Percentiles rank a stretch among this genome's conserved stretches.
Conservation (phyloP, 2,888 invertebrate species). For the Melipona bicolor region DNA sequence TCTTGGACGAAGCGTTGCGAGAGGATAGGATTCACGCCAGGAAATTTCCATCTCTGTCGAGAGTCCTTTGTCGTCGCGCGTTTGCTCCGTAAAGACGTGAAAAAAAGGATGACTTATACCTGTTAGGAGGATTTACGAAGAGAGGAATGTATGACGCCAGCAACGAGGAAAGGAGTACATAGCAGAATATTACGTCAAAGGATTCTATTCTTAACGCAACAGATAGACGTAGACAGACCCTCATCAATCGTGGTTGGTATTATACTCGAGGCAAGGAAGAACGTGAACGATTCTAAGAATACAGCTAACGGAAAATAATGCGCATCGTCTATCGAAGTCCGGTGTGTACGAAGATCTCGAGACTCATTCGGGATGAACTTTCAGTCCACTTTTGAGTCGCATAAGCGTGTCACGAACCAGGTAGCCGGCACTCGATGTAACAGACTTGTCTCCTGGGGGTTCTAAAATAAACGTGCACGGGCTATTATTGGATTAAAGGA, state of each 20-base stretch:
- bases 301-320: background rate
- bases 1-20: background rate
- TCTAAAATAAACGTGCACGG: constrained; percentile 42
- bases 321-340: background rate
- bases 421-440: constrained; percentile 16
- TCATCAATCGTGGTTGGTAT: background rate
- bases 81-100: background rate
- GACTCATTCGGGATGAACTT: constrained; percentile 23
- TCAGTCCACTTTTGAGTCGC: constrained; percentile 34
- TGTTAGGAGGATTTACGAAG: background rate
- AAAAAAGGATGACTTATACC: background rate
- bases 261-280: background rate
- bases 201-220: constrained; percentile 16
- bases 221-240: background rate
- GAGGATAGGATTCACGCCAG: background rate
- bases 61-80: background rate
- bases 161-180: background rate
- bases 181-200: background rate
- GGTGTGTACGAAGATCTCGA: background rate
- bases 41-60: background rate
- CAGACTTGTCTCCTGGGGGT: constrained; percentile 37
- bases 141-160: background rate
- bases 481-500: constrained; percentile 51
- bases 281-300: background rate
- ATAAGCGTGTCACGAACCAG: constrained; percentile 16